Conservation (phyloP, 2,113 vertebrate species). For the Rhegmatorhina hoffmannsi region DNA sequence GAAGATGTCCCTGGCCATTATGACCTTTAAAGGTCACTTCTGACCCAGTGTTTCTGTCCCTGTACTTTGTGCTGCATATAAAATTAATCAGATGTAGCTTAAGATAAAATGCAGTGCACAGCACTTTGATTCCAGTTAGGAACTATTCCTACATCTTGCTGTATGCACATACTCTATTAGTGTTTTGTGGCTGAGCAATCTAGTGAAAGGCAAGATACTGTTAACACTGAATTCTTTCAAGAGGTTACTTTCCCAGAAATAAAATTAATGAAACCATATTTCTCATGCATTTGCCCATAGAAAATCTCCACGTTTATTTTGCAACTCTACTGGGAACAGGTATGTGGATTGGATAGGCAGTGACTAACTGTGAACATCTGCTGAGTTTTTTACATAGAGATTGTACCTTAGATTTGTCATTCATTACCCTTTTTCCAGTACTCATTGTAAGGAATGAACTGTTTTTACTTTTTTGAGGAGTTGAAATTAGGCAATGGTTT, state of each 20-base stretch:
- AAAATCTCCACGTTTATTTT: neutral
- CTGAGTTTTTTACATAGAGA: neutral
- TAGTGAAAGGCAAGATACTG: neutral
- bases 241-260: neutral
- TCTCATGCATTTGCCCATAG: neutral
- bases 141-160: neutral
- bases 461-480: neutral
- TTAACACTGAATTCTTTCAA: neutral
- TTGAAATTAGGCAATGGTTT: neutral
- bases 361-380: neutral
- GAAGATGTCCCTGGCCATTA: neutral
- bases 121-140: neutral
- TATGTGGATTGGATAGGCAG: fast-evolving
- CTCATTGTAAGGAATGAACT: neutral
- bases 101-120: neutral
- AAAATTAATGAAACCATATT: neutral
- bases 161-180: neutral
- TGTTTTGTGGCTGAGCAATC: neutral
- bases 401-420: neutral
- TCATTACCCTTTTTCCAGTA: neutral
- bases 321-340: neutral
- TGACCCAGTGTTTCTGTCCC: neutral
- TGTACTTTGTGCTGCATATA: neutral
- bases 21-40: neutral
- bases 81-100: neutral